Percentiles rank a stretch among this genome's conserved stretches.
These are phyloP conservation scores for Dromiciops gliroides DNA, from an alignment of 2,113 vertebrate species.

Conservation along the genomic window DNA sequence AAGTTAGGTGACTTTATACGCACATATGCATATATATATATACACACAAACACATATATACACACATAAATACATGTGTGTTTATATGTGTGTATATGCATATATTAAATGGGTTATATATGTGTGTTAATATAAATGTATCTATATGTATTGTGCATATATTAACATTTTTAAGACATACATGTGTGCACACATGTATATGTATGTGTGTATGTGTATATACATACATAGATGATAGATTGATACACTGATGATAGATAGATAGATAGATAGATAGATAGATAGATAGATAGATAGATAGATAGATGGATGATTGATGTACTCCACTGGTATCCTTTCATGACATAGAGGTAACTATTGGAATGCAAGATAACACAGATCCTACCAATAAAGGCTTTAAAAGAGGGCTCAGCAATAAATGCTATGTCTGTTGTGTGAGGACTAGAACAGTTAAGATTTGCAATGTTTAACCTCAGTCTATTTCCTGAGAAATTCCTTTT, in stretches of 20 bases:
- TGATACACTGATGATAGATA: no score
- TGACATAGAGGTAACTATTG: neutral
- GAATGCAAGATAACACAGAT: neutral
- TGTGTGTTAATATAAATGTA: no score
- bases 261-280: no score
- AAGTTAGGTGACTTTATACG: neutral
- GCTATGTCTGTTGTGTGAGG: neutral
- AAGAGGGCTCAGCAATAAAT: neutral
- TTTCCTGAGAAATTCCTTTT: neutral
- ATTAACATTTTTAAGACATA: no score
- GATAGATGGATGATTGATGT: no score
- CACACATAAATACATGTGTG: no score
- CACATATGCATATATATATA: neutral
- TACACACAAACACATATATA: no score
- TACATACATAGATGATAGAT: neutral
- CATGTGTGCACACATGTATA: no score
- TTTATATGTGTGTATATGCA: no score
- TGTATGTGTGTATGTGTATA: neutral
- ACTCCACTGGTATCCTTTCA: neutral
- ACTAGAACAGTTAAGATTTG: neutral
- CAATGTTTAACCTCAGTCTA: neutral
- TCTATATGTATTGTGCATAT: no score
- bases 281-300: no score
- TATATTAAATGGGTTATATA: no score
- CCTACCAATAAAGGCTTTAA: neutral